phyloP scores from a whole-genome alignment of 2,113 vertebrate species.

The Puma concolor region DNA sequence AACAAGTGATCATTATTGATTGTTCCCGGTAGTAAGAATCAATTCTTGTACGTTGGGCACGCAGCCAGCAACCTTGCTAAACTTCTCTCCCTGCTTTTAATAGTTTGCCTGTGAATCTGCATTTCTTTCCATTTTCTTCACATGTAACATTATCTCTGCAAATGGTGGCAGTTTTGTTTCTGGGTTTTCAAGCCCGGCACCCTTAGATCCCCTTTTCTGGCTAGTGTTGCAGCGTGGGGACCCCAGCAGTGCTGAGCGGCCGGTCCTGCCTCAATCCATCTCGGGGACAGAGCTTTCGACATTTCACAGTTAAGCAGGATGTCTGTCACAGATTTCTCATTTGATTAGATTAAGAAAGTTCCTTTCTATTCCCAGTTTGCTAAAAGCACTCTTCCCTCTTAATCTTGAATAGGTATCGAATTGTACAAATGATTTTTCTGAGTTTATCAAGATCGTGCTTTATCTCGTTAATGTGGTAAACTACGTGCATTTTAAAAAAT shows the following conservation, averaged over 20 bases:
- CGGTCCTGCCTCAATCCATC: too few species aligned
- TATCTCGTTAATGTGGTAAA: not conserved
- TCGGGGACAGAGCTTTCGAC: too few species aligned
- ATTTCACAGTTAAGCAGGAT: not conserved
- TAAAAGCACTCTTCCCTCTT: not conserved
- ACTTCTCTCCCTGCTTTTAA: too few species aligned
- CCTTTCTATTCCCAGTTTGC: not conserved
- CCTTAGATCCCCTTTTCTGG: not conserved
- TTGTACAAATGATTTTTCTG: not conserved
- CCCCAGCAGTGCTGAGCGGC: rapidly evolving
- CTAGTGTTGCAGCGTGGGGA: not conserved
- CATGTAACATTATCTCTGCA: not conserved
- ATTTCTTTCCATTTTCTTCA: not conserved
- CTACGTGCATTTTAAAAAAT: not conserved
- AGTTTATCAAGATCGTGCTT: not conserved
- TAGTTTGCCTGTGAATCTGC: not conserved
- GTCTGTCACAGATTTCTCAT: not conserved
- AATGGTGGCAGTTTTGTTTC: not conserved
- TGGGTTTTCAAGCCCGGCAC: not conserved
- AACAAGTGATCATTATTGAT: not conserved
- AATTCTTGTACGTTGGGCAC: too few species aligned
- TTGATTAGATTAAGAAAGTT: not conserved
- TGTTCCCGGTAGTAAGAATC: not conserved
- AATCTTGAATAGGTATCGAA: not conserved
- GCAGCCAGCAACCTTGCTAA: not conserved